Evolutionary conservation across 2,888 invertebrate species (phyloP).

Genomic region (Quadriops clusia): DNA sequence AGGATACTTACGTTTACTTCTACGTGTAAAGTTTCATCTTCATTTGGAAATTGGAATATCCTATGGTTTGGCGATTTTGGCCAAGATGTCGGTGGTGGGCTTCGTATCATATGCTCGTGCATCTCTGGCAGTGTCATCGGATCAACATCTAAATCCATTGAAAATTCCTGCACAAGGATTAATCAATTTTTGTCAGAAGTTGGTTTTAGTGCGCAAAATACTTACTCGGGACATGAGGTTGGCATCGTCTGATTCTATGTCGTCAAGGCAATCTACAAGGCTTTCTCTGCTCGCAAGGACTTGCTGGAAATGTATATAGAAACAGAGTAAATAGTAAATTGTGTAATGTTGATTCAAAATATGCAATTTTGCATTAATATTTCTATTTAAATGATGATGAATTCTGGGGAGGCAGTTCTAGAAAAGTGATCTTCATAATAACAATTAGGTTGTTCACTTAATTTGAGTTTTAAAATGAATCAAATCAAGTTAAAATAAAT

Average conservation of each 20-base stretch:
- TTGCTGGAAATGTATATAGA: conserved; percentile 41
- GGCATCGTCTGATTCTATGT: conserved; percentile 64
- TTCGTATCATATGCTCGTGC: conserved; percentile 71
- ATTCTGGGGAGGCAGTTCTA: no score
- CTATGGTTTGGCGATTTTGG: conserved; percentile 47
- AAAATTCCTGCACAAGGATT: conserved; percentile 32
- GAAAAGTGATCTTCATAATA: no score
- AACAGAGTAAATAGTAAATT: no score
- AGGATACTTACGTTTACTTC: conserved; percentile 29
- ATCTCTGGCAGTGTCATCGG: conserved; percentile 65
- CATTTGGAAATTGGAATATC: conserved; percentile 45
- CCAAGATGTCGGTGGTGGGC: conserved; percentile 71
- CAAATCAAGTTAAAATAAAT: no score
- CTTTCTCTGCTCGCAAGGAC: conserved; percentile 71
- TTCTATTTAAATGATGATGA: no score
- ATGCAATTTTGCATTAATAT: no score
- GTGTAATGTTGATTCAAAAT: no score
- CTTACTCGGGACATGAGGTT: conserved; percentile 65
- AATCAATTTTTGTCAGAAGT: conserved; percentile 3
- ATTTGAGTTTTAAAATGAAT: no score
- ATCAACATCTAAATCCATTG: conserved; percentile 50
- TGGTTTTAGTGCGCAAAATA: not conserved
- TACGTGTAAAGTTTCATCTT: conserved; percentile 35
- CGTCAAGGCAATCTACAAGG: conserved; percentile 59
- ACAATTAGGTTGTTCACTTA: no score